Evolutionary conservation across 2,113 vertebrate genomes (phyloP), one percentile per base, ranked within the genome.

Genomic region (Morone saxatilis): DNA sequence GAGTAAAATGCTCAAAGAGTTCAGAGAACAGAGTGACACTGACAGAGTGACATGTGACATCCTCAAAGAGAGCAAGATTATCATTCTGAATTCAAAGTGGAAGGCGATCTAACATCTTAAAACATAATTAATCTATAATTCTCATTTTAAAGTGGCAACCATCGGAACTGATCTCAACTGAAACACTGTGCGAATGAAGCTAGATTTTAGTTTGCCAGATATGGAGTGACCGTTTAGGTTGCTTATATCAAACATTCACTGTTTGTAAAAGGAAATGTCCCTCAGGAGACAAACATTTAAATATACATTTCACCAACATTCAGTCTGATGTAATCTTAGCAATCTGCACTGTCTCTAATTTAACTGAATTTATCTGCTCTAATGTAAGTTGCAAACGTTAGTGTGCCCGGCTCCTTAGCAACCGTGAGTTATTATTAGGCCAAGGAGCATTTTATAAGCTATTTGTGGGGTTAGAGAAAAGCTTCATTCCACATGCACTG

Each of bases 1-100:
- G 43, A 65, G 17, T 68, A 43, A 72, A 48, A 71, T n/a, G 70
- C 60, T 31, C 31, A 31, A 31, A 25, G 25, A 78, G 47, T 72
- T n/a, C 10, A 25, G 47, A 63, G 68, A 71, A 43, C 48, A 57
- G 36, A 60, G 16, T 53, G 66, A 78, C 38, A 20, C 71, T 72
- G 76, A 63, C 73, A 57, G 62, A 38, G 54, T 60, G 84, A 80
- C 19, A 13, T 65, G 31, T 56, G 45, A 63, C 54, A n/a, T 78
- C 57, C 60, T 68, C 65, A 79, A 60, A 86, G 66, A 77, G 19
- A 80, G 36, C 50, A 41, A n/a, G 45, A 69, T 83, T 16, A 76
- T 76, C 22, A 20, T 7, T 83, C 51, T 73, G 61, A 63, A 81
- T 66, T 81, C 43, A 86, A 75, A 81, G 67, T 17, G 38, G 51